Evolutionary conservation across 2,113 vertebrate genomes (phyloP), one percentile per base, ranked within the genome.

Genomic region (Rhinoderma darwinii): DNA sequence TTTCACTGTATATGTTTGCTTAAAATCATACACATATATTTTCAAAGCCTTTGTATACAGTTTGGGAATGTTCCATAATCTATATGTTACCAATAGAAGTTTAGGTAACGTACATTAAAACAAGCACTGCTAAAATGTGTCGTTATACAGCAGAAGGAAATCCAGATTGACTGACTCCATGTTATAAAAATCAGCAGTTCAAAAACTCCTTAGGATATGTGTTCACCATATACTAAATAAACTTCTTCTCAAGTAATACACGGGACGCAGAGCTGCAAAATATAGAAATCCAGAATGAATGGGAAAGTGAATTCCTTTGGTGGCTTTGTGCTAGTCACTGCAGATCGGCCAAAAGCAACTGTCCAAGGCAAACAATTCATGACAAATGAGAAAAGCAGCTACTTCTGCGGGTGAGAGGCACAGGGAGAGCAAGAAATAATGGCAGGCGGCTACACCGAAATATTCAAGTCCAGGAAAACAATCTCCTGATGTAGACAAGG

Each of bases 301-400:
- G 44, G 47, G 44, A 50, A 51, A 78, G 44, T 54, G 75, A 78
- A 82, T 85, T 72, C 22, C 75, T 77, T 73, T 61, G 37, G 54
- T 81, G 54, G 54, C 78, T 81, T 50, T 68, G 61, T 70, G 41
- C 37, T 44, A 50, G 27, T 68, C 44, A 7, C 61, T 82, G 80
- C 44, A 17, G 22, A 51, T 27, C 43, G 32, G 63, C 61, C 56
- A 82, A 27, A 66, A 63, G 43, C 63, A 35, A 37, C 81, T 83
- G 81, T 83, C 63, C 61, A 70, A 83, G 44, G 63, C 63, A 72
- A 83, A 83, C 61, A 68, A 70, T 68, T 70, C 81, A 83, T 51
- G 61, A 83, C 27, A 83, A 83, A 83, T 70, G 61, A 83, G 81
- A 83, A 83, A 72, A 70, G 81, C 81, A 70, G 61, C 22, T 25